Evolutionary conservation across 2,113 vertebrate genomes (phyloP).

Genomic region (Neomonachus schauinslandi): DNA sequence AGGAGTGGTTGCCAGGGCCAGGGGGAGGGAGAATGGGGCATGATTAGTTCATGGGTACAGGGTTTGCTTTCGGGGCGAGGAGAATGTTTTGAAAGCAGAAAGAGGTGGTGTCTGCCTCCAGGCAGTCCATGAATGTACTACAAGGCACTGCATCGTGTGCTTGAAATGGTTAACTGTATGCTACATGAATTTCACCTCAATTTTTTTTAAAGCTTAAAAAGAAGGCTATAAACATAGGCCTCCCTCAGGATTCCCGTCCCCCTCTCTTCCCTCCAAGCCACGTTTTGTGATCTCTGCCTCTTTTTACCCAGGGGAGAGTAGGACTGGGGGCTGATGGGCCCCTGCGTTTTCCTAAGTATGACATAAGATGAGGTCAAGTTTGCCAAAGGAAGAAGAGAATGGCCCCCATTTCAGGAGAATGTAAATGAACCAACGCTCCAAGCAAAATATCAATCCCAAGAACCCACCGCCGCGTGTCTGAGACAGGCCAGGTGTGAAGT

Average conservation of each 20-base stretch:
- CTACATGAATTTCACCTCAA: background rate
- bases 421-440: background rate
- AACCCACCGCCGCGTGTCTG: rapidly evolving
- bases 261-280: background rate
- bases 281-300: rapidly evolving
- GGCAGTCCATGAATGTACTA: background rate
- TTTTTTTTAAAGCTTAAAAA: background rate
- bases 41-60: background rate
- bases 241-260: background rate
- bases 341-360: background rate
- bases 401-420: background rate
- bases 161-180: background rate
- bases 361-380: background rate
- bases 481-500: background rate
- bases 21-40: no score
- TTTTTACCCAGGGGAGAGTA: background rate
- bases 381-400: background rate
- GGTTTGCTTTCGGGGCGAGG: background rate
- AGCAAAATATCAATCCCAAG: background rate
- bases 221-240: background rate
- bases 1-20: no score
- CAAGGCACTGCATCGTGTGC: background rate
- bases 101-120: no score
- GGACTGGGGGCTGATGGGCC: background rate
- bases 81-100: background rate